Evolutionary conservation across 2,113 vertebrate genomes (phyloP), one percentile per base, ranked within the genome.

Genomic region (Chaetorhynchus papuensis): DNA sequence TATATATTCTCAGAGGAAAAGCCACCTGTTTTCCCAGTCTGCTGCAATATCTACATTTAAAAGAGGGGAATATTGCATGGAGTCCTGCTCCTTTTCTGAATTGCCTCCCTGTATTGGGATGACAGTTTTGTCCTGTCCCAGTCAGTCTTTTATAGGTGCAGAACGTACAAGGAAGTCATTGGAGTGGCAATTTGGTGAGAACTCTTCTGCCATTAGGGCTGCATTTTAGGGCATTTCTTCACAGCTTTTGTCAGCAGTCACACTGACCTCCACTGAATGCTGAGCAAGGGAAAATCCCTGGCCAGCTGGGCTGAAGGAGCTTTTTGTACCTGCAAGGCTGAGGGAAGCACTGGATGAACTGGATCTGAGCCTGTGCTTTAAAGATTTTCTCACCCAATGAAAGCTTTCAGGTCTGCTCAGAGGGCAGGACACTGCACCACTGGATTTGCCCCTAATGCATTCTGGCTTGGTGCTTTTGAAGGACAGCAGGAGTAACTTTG

Each of bases 151-250:
- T 45, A 23, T 22, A 64, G 65, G 75, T 49, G 52, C 52, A 83
- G 79, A 94, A 96, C 90, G 84, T 57, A 31, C 44, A 56, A 31
- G 35, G 24, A 89, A 59, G 45, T 69, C 68, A 15, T 72, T 83
- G 79, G 59, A 87, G 89, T 64, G 33, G 84, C 82, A 89, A 82
- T 96, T 85, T 93, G 80, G 65, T 92, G 96, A 96, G 56, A 94
- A n/a, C 15, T 83, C 24, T 68, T 84, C 45, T 80, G 22, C 68
- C 24, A 30, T 54, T 53, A 78, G 44, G 59, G 86, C 69, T 94
- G 80, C 57, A 6, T 56, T 44, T 19, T 4, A 85, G 83, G 74
- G 64, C 81, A 87, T 89, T 88, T 70, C 45, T 83, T n/a, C 61
- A 0, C 87, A 60, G 83, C 60, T 96, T 94, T 91, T 97, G 87